These are phyloP conservation scores for Nemotelus pantherinus DNA, from an alignment of 2,888 invertebrate species.

Conservation along the genomic window DNA sequence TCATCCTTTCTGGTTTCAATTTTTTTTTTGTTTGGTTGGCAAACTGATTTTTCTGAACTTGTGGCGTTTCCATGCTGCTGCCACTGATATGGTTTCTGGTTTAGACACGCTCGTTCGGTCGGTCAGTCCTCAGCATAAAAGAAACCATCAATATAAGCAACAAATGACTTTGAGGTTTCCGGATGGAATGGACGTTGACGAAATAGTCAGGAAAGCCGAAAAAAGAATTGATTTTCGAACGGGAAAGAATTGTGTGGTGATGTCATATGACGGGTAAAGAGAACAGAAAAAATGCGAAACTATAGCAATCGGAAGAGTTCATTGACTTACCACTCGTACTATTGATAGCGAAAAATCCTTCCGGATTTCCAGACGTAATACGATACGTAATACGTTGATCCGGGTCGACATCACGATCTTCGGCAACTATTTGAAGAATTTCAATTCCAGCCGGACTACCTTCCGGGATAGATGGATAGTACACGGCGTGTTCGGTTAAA, in stretches of 20 bases:
- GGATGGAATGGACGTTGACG: not conserved
- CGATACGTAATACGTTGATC: constrained; percentile 77
- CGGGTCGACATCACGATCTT: constrained; percentile 80
- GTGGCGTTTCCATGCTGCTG: too few species aligned
- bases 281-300: not conserved
- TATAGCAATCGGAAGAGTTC: not conserved
- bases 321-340: constrained; percentile 76
- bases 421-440: constrained; percentile 80
- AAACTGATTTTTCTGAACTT: not conserved
- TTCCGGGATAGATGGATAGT: constrained; percentile 83
- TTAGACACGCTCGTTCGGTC: too few species aligned
- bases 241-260: too few species aligned
- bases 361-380: constrained; percentile 91
- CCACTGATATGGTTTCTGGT: too few species aligned
- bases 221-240: not conserved
- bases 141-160: constrained; percentile 9
- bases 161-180: not conserved
- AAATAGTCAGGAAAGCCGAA: not conserved
- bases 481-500: constrained; percentile 85
- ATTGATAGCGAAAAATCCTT: constrained; percentile 90
- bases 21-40: not conserved
- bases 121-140: not conserved
- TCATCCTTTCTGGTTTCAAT: not conserved
- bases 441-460: constrained; percentile 78
- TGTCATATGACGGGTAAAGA: too few species aligned